These are phyloP conservation scores for Todiramphus chloris DNA, from an alignment of 2,113 vertebrate species.

Conservation along the genomic window DNA sequence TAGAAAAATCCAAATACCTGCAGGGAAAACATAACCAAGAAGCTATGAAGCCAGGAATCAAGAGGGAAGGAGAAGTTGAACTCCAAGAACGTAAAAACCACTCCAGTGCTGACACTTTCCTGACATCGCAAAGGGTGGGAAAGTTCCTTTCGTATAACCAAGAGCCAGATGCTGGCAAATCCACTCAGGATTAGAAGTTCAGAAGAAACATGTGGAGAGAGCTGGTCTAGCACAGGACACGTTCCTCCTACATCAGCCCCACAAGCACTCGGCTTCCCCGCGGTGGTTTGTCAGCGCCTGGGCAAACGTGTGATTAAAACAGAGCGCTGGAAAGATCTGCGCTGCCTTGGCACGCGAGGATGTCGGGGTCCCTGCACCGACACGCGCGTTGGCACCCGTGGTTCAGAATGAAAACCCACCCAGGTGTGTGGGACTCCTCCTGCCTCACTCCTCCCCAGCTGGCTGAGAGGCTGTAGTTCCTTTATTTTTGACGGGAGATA, in stretches of 20 bases:
- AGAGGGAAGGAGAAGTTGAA: not conserved
- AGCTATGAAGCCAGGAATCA: rapidly evolving
- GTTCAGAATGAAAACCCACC: not conserved
- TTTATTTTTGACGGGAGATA: not conserved
- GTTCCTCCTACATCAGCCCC: not conserved
- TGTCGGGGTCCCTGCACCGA: not conserved
- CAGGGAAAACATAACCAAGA: not conserved
- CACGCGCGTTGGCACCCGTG: rapidly evolving
- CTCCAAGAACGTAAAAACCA: not conserved
- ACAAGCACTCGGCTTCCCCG: not conserved
- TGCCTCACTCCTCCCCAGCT: rapidly evolving
- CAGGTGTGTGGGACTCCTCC: rapidly evolving
- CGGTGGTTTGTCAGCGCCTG: not conserved
- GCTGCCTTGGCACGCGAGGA: rapidly evolving
- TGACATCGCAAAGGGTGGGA: not conserved
- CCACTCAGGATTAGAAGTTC: not conserved
- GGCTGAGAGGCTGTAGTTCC: not conserved
- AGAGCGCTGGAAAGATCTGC: not conserved
- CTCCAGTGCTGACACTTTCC: not conserved
- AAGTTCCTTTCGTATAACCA: not conserved
- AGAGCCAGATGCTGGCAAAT: not conserved
- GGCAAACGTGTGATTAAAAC: not conserved
- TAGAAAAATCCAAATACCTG: not conserved
- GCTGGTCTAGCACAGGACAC: not conserved
- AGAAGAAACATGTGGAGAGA: not conserved